Conservation (phyloP, 2,888 invertebrate genomes). For the Fragum fragum region DNA sequence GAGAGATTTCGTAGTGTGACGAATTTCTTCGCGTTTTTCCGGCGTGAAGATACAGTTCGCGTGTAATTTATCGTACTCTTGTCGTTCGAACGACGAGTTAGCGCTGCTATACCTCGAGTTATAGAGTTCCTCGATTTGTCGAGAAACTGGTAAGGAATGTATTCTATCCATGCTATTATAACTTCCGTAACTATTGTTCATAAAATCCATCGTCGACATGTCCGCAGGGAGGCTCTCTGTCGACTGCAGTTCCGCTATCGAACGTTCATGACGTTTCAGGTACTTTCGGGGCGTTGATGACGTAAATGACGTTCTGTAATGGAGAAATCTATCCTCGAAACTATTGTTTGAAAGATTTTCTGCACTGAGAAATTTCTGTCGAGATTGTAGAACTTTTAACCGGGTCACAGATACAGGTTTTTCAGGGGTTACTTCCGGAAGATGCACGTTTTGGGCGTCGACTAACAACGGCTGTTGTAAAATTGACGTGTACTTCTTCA, state of each 20-base stretch:
- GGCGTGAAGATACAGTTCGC: conserved; percentile 81
- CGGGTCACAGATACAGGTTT: conserved; percentile 59
- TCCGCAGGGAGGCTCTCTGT: conserved; percentile 66
- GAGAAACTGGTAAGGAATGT: conserved; percentile 54
- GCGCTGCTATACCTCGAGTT: conserved; percentile 59
- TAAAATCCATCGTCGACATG: conserved; percentile 44
- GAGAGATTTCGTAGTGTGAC: conserved; percentile 77
- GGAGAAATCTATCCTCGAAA: conserved; percentile 71
- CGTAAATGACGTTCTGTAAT: conserved; percentile 70
- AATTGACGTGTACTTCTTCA: conserved; percentile 71
- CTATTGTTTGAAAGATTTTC: conserved; percentile 70
- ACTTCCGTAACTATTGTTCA: conserved; percentile 61
- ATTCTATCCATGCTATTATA: conserved; percentile 59
- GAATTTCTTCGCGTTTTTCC: conserved; percentile 76
- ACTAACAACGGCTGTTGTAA: conserved; percentile 68
- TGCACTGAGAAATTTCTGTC: conserved; percentile 78
- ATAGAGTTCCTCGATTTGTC: conserved; percentile 60
- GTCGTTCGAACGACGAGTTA: conserved; percentile 69
- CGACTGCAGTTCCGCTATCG: conserved; percentile 46
- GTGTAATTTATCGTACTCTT: conserved; percentile 75
- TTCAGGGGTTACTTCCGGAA: conserved; percentile 42
- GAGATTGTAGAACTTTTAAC: conserved; percentile 75
- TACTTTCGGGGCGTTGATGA: conserved; percentile 67
- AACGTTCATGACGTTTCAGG: conserved; percentile 60
- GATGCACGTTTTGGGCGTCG: conserved; percentile 36